phyloP scores from a whole-genome alignment of 2,888 invertebrate species.

The Heliconius hortense region DNA sequence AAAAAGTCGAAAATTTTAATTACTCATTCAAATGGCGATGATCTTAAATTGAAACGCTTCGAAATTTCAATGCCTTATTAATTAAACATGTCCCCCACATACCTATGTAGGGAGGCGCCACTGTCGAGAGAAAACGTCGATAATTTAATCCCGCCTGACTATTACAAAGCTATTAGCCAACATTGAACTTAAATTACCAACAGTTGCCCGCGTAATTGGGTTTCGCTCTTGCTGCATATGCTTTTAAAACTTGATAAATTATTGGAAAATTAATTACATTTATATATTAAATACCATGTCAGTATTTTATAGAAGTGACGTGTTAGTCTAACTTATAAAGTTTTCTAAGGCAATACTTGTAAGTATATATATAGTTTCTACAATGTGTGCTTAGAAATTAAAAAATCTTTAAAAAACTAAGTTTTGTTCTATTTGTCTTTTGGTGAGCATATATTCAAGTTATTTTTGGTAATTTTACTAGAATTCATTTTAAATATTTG shows the following conservation, averaged over 20 bases:
- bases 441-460: neutral
- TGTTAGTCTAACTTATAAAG: neutral
- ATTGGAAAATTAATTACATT: constrained; percentile 7
- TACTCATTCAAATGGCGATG: constrained; percentile 37
- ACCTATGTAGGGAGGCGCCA: constrained; percentile 30
- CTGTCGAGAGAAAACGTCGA: constrained; percentile 46
- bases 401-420: neutral
- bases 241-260: constrained; percentile 32
- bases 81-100: constrained; percentile 40
- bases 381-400: neutral
- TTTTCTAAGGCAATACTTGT: neutral
- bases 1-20: constrained; percentile 27
- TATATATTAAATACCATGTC: constrained; percentile 4
- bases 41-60: constrained; percentile 22
- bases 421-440: neutral
- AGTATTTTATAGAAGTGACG: neutral
- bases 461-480: neutral
- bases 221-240: constrained; percentile 27
- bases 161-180: constrained; percentile 45
- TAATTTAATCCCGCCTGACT: constrained; percentile 49
- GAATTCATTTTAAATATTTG: neutral
- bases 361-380: neutral
- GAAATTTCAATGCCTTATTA: constrained; percentile 40
- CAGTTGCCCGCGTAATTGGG: constrained; percentile 41
- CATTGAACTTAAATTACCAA: constrained; percentile 42